Evolutionary conservation across 2,888 invertebrate species (phyloP).

Genomic region (Sipha maydis): DNA sequence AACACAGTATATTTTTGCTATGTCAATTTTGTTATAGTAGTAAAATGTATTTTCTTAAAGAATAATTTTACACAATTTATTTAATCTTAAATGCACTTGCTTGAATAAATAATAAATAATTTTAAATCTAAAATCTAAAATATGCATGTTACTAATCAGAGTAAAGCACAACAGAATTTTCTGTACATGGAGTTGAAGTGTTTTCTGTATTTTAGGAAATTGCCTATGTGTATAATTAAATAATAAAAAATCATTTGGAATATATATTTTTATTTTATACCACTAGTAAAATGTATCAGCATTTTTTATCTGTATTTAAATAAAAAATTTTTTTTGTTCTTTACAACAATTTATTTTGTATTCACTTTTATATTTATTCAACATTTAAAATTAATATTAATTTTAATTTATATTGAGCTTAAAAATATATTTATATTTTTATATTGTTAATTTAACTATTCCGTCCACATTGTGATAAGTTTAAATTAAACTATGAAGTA

Average conservation of each 20-base stretch:
- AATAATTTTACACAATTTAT: too few relatives aligned
- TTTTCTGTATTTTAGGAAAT: constrained; percentile 4
- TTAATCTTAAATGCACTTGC: too few relatives aligned
- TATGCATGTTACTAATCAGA: background rate
- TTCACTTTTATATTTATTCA: background rate
- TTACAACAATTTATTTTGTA: too few relatives aligned
- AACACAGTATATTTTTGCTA: background rate
- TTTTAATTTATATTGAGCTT: background rate
- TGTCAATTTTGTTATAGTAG: too few relatives aligned
- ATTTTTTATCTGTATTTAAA: too few relatives aligned
- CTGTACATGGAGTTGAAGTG: background rate
- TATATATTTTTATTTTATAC: too few relatives aligned
- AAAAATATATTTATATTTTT: constrained; percentile 12
- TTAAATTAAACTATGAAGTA: background rate
- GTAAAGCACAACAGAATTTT: background rate
- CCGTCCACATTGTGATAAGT: constrained; percentile 59
- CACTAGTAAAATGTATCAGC: too few relatives aligned
- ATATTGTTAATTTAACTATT: constrained; percentile 17
- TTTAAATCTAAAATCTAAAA: background rate
- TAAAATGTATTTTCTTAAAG: too few relatives aligned
- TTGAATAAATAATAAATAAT: too few relatives aligned
- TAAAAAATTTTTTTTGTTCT: too few relatives aligned
- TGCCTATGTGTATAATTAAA: background rate
- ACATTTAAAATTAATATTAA: background rate
- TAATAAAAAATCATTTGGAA: too few relatives aligned